Conservation (phyloP, 2,113 vertebrate genomes). For the Pelobates fuscus region DNA sequence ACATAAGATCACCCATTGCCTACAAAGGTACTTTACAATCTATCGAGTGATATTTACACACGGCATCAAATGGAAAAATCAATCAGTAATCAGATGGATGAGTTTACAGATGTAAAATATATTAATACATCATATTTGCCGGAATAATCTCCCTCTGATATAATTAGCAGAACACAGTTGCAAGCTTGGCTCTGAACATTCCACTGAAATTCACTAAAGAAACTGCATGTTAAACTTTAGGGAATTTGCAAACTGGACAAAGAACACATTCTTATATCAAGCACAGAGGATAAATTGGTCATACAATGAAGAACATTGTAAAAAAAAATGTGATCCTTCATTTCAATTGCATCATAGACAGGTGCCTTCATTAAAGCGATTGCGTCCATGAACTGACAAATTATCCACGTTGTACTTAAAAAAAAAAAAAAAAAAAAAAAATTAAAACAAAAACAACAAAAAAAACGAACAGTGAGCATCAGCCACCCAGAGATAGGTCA, state of each 20-base stretch:
- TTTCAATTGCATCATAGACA: constrained; percentile 13
- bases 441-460: too few relatives aligned
- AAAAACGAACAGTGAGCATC: background rate
- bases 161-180: background rate
- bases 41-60: too few relatives aligned
- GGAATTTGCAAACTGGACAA: background rate
- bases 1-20: too few relatives aligned
- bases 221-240: background rate
- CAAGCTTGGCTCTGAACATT: background rate
- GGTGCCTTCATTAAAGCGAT: constrained; percentile 29
- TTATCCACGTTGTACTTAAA: constrained; percentile 7
- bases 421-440: too few relatives aligned
- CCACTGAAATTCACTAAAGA: background rate
- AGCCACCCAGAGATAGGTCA: constrained; percentile 29
- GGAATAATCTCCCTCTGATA: background rate
- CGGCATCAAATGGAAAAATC: too few relatives aligned
- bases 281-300: background rate
- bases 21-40: too few relatives aligned
- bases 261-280: constrained; percentile 20
- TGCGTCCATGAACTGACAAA: constrained; percentile 9
- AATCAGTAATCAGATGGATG: too few relatives aligned
- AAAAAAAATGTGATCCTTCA: constrained; percentile 6
- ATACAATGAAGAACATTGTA: constrained; percentile 18
- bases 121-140: too few relatives aligned
- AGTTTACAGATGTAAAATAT: too few relatives aligned